Percentiles rank a stretch among this genome's conserved stretches.
phyloP scores from a whole-genome alignment of 2,113 vertebrate genomes.

The Calcarius ornatus region DNA sequence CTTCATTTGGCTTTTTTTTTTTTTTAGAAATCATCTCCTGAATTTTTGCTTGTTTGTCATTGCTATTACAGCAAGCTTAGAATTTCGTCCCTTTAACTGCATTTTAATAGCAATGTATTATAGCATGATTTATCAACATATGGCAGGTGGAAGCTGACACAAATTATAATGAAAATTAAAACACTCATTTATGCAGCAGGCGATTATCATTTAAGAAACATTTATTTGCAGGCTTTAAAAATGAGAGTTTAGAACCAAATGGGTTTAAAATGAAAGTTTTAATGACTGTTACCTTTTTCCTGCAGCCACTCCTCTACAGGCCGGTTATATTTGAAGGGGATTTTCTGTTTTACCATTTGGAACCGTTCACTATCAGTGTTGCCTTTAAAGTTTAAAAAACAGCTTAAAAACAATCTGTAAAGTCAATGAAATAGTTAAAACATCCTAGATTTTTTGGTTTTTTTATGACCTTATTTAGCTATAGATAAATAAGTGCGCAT shows the following conservation, averaged over 20 bases:
- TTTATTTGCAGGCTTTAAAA: conserved; percentile 85
- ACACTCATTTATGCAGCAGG: conserved; percentile 82
- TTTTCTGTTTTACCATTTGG: conserved; percentile 99
- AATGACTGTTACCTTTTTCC: conserved; percentile 97
- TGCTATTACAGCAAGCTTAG: conserved; percentile 59
- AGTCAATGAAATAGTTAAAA: conserved; percentile 79
- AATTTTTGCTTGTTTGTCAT: conserved; percentile 62
- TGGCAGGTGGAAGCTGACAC: conserved; percentile 83
- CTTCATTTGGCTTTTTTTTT: background rate
- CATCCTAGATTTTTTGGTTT: conserved; percentile 67
- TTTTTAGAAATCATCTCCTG: conserved; percentile 15
- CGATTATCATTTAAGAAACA: conserved; percentile 82
- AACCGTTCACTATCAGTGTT: conserved; percentile 99
- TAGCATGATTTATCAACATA: conserved; percentile 85
- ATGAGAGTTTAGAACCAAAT: conserved; percentile 82
- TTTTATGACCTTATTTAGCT: conserved; percentile 75
- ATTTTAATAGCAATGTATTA: conserved; percentile 86
- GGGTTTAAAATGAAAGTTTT: conserved; percentile 84
- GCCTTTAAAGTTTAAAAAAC: conserved; percentile 99
- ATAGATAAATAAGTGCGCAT: background rate
- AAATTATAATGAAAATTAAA: conserved; percentile 85
- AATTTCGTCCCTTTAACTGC: conserved; percentile 93
- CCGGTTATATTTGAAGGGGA: conserved; percentile 99
- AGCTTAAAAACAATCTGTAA: conserved; percentile 92
- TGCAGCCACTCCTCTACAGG: conserved; percentile 98